phyloP scores from a whole-genome alignment of 1,140 invertebrate species.

The Drosophila tsacasi region DNA sequence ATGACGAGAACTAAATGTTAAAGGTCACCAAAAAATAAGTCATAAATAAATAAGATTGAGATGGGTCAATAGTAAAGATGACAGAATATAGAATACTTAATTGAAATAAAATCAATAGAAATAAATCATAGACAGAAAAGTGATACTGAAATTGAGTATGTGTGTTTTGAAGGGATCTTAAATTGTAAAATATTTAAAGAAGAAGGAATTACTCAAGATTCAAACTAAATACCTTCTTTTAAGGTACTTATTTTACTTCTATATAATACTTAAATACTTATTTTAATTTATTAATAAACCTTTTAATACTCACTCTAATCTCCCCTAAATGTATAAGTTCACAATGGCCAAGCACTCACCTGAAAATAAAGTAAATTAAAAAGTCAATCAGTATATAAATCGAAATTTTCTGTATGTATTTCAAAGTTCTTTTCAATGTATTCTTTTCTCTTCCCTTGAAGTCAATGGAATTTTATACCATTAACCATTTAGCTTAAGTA shows the following conservation, averaged over 20 bases:
- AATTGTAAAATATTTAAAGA: background rate
- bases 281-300: background rate
- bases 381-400: constrained; percentile 5
- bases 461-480: background rate
- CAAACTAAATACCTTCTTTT: background rate
- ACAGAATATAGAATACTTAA: constrained; percentile 5
- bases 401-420: background rate
- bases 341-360: background rate
- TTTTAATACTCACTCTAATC: background rate
- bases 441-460: background rate
- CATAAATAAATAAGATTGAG: constrained; percentile 8
- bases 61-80: constrained; percentile 21
- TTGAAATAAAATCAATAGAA: constrained; percentile 24
- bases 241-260: no score
- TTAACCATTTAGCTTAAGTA: constrained; percentile 8
- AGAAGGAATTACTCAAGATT: background rate
- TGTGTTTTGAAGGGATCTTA: background rate
- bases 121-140: background rate
- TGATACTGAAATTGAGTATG: background rate
- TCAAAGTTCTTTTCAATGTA: background rate
- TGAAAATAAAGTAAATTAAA: constrained; percentile 7
- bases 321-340: background rate
- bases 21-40: constrained; percentile 13
- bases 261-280: background rate
- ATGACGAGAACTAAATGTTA: constrained; percentile 22